Base-by-base conservation (phyloP, 1,140 invertebrate species). In the Steinernema feltiae region DNA sequence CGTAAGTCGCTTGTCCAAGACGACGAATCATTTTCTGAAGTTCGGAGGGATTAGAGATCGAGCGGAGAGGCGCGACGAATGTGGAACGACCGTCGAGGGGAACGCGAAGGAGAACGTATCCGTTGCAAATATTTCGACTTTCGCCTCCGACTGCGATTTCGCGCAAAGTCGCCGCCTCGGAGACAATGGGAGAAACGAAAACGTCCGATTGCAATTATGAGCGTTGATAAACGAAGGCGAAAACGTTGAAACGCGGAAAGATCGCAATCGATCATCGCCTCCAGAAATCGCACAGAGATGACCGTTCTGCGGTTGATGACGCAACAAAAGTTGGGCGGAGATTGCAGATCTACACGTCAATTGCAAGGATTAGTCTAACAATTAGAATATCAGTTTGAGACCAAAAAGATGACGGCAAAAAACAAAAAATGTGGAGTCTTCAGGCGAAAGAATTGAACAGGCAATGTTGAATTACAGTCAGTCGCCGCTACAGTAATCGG, bases 1-100 rank as follows among this genome's bases (percentile, higher is more conserved):
- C 53, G 53, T 63, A 63, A 27, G 53, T 63, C 7, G 53, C 53
- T 63, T 63, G 53, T 15, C 53, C 53, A 63, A 63, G 53, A 27
- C 53, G 53, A 27, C 53, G 53, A 27, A 63, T 63, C 53, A 63
- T 63, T 63, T 27, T 63, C 53, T 63, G 53, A 21, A 63, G 24
- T 63, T 63, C 41, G n/a, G n/a, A 27, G 24, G 53, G 53, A 63
- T 63, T 63, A n/a, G 53, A 63, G 35, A 41, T 41, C 18, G 35
- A 41, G 35, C 35, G 18, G 18, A 41, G 35, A 41, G 18, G 18
- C 35, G 35, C 18, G 35, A 18, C 35, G 35, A 41, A 41, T 41
- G 35, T 41, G 35, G 35, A 41, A 41, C 35, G 35, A 41, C n/a
- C n/a, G n/a, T n/a, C 7, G 35, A 41, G 35, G 35, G 7, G 35